Conservation (phyloP, 2,113 vertebrate genomes). For the Bubo scandiacus region DNA sequence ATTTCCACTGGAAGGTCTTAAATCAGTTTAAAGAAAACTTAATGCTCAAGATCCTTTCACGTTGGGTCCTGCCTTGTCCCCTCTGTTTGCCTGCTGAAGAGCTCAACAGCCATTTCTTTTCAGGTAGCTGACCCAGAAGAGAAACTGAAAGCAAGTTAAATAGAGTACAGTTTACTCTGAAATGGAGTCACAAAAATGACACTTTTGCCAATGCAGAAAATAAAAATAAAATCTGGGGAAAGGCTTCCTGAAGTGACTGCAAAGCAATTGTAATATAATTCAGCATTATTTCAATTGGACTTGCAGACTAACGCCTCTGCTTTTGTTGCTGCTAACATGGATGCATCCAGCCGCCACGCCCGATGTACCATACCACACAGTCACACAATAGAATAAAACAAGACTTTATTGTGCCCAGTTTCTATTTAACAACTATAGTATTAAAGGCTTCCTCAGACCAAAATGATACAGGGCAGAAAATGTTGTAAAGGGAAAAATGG, state of each 20-base stretch:
- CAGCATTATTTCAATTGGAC: not conserved
- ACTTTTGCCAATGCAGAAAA: not conserved
- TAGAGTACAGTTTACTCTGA: not conserved
- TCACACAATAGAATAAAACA: slow-evolving; percentile 5
- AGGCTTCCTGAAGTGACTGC: slow-evolving; percentile 4
- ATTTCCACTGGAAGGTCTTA: not conserved
- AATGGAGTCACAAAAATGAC: not conserved
- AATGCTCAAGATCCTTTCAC: not conserved
- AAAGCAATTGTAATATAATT: not conserved
- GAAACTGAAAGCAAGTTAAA: not conserved
- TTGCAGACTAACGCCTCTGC: not conserved
- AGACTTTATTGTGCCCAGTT: slow-evolving; percentile 36
- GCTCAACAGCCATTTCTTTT: not conserved
- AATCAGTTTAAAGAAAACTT: not conserved
- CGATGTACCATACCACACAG: not conserved
- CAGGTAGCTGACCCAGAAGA: not conserved
- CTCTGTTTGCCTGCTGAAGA: not conserved
- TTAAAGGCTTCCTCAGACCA: not conserved
- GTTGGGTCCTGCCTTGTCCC: not conserved
- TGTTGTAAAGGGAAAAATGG: not conserved
- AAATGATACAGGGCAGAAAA: not conserved
- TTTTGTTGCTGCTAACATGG: not conserved
- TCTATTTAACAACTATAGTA: not conserved
- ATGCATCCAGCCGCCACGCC: not conserved
- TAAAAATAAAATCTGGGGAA: not conserved